Evolutionary conservation across 2,113 vertebrate species (phyloP).

Genomic region (Heloderma charlesbogerti): DNA sequence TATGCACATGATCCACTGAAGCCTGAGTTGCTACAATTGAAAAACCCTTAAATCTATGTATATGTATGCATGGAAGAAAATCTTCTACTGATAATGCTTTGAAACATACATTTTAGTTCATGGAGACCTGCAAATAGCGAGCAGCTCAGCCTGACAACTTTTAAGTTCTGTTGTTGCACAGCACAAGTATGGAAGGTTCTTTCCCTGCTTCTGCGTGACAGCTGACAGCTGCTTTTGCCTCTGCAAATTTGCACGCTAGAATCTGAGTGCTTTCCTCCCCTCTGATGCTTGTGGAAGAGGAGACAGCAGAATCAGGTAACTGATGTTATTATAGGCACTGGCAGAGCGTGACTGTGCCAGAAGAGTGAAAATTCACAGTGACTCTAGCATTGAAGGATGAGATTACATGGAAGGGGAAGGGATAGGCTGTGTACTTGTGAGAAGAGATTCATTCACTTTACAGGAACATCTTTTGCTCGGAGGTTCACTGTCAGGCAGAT

Average conservation of each 20-base stretch:
- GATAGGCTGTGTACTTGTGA: conserved; percentile 38
- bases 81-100: background rate
- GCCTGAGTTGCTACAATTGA: background rate
- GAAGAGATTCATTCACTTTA: background rate
- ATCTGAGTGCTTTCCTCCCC: background rate
- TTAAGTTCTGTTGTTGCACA: background rate
- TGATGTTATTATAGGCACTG: conserved; percentile 48
- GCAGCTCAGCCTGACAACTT: background rate
- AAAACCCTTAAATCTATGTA: background rate
- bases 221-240: conserved; percentile 19
- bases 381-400: conserved; percentile 5
- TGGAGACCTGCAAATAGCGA: background rate
- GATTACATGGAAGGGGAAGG: conserved; percentile 14
- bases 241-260: conserved; percentile 5
- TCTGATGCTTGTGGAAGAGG: conserved; percentile 47
- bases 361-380: conserved; percentile 43
- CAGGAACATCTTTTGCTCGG: conserved; percentile 25
- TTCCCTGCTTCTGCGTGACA: background rate
- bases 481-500: background rate
- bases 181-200: background rate
- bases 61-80: background rate
- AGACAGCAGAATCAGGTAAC: conserved; percentile 51
- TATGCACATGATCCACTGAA: background rate
- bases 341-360: conserved; percentile 57
- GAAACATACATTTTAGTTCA: background rate